phyloP scores from a whole-genome alignment of 2,888 invertebrate genomes.

The Enchytraeus crypticus region DNA sequence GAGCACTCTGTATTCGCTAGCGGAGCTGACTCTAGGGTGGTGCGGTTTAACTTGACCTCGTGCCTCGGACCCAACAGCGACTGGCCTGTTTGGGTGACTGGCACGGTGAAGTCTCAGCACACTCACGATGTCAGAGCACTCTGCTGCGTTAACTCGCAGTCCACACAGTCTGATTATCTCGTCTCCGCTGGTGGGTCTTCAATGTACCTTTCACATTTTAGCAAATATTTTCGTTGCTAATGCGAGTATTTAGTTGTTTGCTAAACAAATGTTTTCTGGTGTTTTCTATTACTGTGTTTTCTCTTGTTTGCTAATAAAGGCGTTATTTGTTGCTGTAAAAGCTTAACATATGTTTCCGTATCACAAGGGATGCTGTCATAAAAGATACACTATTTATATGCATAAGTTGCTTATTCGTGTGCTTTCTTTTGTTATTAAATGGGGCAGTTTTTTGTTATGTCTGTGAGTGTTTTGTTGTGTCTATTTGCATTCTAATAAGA shows the following conservation, averaged over 20 bases:
- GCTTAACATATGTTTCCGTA: too few species aligned
- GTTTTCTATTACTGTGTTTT: not conserved
- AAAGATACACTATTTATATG: too few species aligned
- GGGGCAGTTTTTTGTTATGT: too few species aligned
- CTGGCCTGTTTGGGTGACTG: constrained; percentile 65
- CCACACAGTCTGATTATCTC: constrained; percentile 68
- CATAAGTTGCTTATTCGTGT: too few species aligned
- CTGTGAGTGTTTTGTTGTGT: too few species aligned
- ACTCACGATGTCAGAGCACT: constrained; percentile 77
- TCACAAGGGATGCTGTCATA: too few species aligned
- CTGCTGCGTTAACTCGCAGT: constrained; percentile 56
- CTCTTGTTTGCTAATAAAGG: too few species aligned
- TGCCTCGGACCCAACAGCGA: constrained; percentile 57
- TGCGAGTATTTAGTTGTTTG: not conserved
- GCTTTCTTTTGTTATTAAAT: too few species aligned
- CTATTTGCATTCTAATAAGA: too few species aligned
- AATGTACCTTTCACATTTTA: too few species aligned
- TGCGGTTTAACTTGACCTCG: constrained; percentile 55
- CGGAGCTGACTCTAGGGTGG: constrained; percentile 68
- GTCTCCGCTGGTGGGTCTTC: not conserved
- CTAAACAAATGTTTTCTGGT: not conserved
- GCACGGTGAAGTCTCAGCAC: constrained; percentile 69
- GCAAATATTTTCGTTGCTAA: not conserved
- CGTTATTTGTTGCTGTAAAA: too few species aligned
- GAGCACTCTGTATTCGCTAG: constrained; percentile 39